Evolutionary conservation across 2,113 vertebrate genomes (phyloP).

Genomic region (Solenodon paradoxus): DNA sequence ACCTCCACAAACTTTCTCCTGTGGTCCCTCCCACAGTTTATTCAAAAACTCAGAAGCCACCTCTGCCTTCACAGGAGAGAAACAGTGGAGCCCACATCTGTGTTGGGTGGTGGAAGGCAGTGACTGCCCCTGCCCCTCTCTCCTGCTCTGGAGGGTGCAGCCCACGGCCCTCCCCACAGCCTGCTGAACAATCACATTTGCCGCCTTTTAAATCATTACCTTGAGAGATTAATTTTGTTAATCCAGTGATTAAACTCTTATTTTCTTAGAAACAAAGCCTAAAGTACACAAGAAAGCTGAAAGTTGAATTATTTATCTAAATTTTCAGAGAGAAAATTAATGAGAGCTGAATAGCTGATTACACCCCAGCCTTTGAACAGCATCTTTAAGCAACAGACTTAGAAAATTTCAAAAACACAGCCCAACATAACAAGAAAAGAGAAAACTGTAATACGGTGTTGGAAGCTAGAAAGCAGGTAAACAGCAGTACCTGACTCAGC

Average conservation of each 20-base stretch:
- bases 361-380: not conserved
- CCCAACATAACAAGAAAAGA: not conserved
- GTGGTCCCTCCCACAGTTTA: not conserved
- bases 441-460: not conserved
- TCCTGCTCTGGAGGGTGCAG: not conserved
- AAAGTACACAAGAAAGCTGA: constrained; percentile 1
- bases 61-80: not conserved
- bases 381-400: not conserved
- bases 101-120: accelerated
- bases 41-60: not conserved
- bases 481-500: not conserved
- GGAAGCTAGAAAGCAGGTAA: not conserved
- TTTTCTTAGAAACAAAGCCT: constrained; percentile 25
- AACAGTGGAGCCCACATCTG: not conserved
- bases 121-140: accelerated
- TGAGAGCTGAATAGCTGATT: not conserved
- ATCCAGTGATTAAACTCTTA: not conserved
- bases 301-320: not conserved
- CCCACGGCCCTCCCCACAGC: not conserved
- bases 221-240: not conserved
- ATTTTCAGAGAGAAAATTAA: not conserved
- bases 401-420: not conserved
- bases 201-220: not conserved
- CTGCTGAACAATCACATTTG: not conserved
- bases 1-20: not conserved